phyloP scores from a whole-genome alignment of 2,888 invertebrate species.

The Cartodere bifasciata region DNA sequence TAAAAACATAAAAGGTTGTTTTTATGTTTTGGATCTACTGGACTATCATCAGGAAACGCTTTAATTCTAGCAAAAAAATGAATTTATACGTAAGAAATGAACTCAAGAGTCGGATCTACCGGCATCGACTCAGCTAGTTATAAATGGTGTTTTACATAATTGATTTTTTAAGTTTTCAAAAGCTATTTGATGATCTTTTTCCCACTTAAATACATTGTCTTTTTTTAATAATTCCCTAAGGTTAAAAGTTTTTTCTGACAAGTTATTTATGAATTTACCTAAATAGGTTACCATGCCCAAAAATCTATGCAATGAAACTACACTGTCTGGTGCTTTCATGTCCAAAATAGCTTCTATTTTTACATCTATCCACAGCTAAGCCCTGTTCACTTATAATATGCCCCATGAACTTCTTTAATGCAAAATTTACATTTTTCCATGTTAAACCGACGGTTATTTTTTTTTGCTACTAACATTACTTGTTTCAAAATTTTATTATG shows the following conservation, averaged over 20 bases:
- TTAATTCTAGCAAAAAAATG: no score
- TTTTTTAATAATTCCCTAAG: constrained; percentile 6
- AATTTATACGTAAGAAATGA: no score
- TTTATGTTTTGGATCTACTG: no score
- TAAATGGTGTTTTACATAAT: no score
- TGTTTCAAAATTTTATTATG: constrained; percentile 9
- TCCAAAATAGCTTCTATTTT: constrained; percentile 7
- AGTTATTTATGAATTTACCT: constrained; percentile 4
- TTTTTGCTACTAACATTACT: constrained; percentile 5
- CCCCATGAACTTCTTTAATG: constrained; percentile 13
- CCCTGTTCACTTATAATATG: constrained; percentile 12
- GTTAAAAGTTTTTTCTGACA: constrained; percentile 2
- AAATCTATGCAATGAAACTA: constrained; percentile 4
- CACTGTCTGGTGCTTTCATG: constrained; percentile 7
- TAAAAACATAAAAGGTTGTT: no score
- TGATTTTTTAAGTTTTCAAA: no score
- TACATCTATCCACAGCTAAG: constrained; percentile 4
- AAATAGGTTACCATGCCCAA: constrained; percentile 7
- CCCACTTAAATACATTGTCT: constrained; percentile 1
- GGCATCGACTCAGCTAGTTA: no score
- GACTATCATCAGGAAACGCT: no score
- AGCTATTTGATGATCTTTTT: no score
- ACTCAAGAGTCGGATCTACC: no score
- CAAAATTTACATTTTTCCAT: constrained; percentile 1
- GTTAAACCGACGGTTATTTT: constrained; percentile 9